Evolutionary conservation across 2,888 invertebrate genomes (phyloP), one percentile per base, ranked within the genome.

Genomic region (Ptychoptera contaminata): DNA sequence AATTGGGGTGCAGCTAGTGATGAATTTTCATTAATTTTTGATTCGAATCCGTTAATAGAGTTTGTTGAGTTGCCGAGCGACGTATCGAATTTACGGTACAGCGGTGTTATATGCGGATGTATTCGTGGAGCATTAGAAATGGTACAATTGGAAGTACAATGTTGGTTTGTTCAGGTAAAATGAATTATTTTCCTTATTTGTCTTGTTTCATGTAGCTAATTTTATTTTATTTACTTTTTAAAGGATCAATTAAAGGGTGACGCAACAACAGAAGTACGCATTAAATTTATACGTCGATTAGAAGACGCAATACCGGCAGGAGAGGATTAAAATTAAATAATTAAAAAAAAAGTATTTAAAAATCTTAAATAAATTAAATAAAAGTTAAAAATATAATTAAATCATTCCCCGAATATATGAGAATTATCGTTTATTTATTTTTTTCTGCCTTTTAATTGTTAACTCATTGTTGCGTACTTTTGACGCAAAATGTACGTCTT

Each of bases 241-340:
- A 16, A 93, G 74, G 96, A 97, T 65, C 91, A 91, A 57, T 65
- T 97, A 42, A 93, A 92, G 68, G 96, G 94, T 40, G 96, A 97
- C 62, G 77, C 80, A 51, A 78, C 82, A 31, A 98, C 96, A 15
- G 98, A 98, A 70, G 70, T 99, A 15, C 73, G 93, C 57, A 82
- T 98, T 3, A 93, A 94, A 62, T 97, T 93, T 63, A 81, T 94
- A 49, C 82, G 92, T 60, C 76, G 91, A 62, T 69, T 98, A 58
- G 96, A 97, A 70, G 98, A 98, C 67, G 92, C 94, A 2, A 85
- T 97, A 55, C 97, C 98, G 9, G 93, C 93, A 36, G 97, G 98
- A 16, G 98, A 98, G 71, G 97, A 98, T 68, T 96, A 80, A 71
- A 23, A 14, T 23, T 23, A 23, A 30, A 40, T 40, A 16, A 40